Conservation (phyloP, 2,797 vertebrate species). For the Enteromius treurensis region DNA sequence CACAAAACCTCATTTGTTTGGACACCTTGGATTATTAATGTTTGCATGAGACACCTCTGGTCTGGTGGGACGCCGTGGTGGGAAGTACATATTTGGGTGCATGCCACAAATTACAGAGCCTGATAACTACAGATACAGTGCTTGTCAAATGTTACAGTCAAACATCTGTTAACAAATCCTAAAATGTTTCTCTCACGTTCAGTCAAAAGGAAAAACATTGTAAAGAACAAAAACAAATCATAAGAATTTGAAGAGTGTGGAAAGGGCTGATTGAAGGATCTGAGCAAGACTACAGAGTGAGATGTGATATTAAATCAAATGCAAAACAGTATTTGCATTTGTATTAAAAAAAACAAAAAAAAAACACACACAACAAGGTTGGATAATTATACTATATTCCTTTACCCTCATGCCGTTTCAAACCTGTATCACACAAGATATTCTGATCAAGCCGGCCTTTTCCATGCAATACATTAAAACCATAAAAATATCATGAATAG, state of each 20-base stretch:
- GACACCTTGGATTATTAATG: slow-evolving; percentile 48
- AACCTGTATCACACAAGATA: background rate
- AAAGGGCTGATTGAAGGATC: background rate
- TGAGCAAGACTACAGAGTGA: background rate
- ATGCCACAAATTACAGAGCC: slow-evolving; percentile 30
- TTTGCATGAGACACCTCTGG: slow-evolving; percentile 19
- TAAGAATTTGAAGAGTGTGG: background rate
- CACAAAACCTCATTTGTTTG: slow-evolving; percentile 51
- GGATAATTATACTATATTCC: background rate
- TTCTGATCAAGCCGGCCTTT: no score
- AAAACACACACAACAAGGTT: background rate
- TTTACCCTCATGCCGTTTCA: background rate
- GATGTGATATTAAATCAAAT: background rate
- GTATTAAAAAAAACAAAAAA: no score
- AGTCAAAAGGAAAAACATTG: slow-evolving; percentile 10
- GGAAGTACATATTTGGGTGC: slow-evolving; percentile 35
- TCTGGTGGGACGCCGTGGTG: slow-evolving; percentile 15
- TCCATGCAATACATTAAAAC: no score
- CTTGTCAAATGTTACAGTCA: slow-evolving; percentile 22
- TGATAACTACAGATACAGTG: slow-evolving; percentile 15
- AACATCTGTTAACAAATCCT: slow-evolving; percentile 17
- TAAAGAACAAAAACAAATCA: slow-evolving; percentile 4
- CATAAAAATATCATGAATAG: no score
- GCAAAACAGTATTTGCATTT: background rate
- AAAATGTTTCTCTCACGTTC: background rate